Conservation (phyloP, 2,888 invertebrate species). For the Lampropteryx suffumata region DNA sequence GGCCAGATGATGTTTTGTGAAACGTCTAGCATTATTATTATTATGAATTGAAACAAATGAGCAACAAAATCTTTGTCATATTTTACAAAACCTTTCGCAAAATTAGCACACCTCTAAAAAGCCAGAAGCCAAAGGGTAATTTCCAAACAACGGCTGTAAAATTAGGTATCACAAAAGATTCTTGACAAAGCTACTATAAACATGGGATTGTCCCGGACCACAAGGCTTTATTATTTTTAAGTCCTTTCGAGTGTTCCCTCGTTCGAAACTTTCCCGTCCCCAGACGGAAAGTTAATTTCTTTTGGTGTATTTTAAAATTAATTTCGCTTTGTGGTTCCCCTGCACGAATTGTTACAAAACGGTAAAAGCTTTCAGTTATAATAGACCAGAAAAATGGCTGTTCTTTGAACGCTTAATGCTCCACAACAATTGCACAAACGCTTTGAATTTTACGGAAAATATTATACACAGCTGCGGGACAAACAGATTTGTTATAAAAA, state of each 20-base stretch:
- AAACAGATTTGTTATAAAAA: constrained; percentile 1
- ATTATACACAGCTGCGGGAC: neutral
- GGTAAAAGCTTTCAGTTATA: constrained; percentile 70
- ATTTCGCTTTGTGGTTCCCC: constrained; percentile 78
- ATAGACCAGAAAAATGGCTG: constrained; percentile 60
- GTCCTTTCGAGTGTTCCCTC: constrained; percentile 69
- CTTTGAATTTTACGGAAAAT: constrained; percentile 17
- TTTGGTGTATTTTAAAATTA: constrained; percentile 82
- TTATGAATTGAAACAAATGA: too few relatives aligned
- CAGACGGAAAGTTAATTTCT: constrained; percentile 78
- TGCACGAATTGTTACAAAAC: constrained; percentile 69
- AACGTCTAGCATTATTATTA: too few relatives aligned
- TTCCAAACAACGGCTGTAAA: constrained; percentile 29
- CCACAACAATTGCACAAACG: constrained; percentile 44
- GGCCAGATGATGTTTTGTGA: too few relatives aligned
- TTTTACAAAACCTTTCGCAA: constrained; percentile 15
- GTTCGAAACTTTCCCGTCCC: constrained; percentile 72
- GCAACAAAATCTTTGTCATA: constrained; percentile 1
- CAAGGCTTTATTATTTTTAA: constrained; percentile 77
- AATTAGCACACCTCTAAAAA: constrained; percentile 23
- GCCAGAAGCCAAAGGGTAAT: constrained; percentile 22
- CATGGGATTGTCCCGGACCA: constrained; percentile 53
- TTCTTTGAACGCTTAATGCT: constrained; percentile 58
- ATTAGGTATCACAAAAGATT: constrained; percentile 35
- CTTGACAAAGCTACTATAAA: constrained; percentile 45